A percentile compares a stretch with the other conserved stretches of the same genome.
Conservation (phyloP, 2,888 invertebrate genomes). For the Cryptosula pallasiana region DNA sequence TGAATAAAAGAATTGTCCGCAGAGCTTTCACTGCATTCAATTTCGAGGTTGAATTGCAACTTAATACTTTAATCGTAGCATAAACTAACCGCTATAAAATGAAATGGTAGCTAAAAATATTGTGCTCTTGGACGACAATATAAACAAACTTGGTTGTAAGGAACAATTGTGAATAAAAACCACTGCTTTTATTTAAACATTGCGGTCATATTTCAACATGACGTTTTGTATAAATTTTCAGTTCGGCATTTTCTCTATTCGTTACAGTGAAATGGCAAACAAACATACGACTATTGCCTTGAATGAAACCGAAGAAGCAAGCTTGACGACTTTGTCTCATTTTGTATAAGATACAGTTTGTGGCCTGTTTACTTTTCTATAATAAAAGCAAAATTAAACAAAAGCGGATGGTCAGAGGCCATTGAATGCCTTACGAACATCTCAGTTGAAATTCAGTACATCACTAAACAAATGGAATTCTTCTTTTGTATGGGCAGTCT, state of each 20-base stretch:
- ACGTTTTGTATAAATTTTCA: neutral
- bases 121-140: neutral
- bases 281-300: neutral
- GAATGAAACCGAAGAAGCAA: neutral
- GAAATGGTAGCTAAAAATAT: conserved; percentile 15
- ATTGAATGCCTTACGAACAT: neutral
- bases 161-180: conserved; percentile 19
- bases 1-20: neutral
- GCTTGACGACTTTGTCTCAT: neutral
- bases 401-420: conserved; percentile 1
- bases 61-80: conserved; percentile 4
- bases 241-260: neutral
- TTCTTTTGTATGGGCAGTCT: conserved; percentile 13
- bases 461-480: conserved; percentile 10
- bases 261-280: neutral
- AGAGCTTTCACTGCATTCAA: neutral
- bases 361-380: conserved; percentile 18
- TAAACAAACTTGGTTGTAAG: conserved; percentile 11
- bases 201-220: conserved; percentile 21
- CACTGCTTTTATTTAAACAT: conserved; percentile 17
- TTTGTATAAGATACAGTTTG: neutral
- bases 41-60: neutral
- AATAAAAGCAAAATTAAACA: conserved; percentile 3
- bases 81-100: neutral
- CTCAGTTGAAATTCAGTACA: conserved; percentile 18